Evolutionary conservation across 1,140 invertebrate species (phyloP).

Genomic region (Meloidogyne exigua): DNA sequence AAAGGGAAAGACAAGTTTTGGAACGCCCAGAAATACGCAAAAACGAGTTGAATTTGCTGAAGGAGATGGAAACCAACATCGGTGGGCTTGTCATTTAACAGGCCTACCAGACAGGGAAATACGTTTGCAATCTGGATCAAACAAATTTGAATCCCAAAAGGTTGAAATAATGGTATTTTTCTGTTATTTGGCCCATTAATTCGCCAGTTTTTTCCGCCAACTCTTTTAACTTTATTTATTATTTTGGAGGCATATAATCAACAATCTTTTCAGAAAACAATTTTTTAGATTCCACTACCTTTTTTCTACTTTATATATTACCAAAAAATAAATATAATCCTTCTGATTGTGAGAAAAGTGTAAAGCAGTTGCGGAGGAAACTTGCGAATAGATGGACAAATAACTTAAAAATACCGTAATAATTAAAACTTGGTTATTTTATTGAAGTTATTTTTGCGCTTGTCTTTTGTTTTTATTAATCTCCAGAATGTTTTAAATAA

Average conservation of each 20-base stretch:
- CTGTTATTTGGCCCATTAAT: too few species aligned
- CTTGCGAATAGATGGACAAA: too few species aligned
- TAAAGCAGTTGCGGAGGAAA: too few species aligned
- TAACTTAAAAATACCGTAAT: too few species aligned
- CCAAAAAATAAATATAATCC: too few species aligned
- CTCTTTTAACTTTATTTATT: too few species aligned
- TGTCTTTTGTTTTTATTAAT: not conserved
- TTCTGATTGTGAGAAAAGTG: too few species aligned
- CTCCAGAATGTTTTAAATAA: not conserved
- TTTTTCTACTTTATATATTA: too few species aligned
- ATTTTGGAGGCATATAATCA: too few species aligned
- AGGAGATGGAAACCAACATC: constrained; percentile 33
- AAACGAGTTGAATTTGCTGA: constrained; percentile 56
- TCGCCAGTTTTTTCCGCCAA: too few species aligned
- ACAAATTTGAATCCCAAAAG: constrained; percentile 53
- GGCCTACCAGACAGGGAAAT: constrained; percentile 41
- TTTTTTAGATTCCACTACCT: too few species aligned
- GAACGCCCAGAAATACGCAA: constrained; percentile 60
- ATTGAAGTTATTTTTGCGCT: not conserved
- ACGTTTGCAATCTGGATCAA: constrained; percentile 49
- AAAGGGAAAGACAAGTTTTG: constrained; percentile 61
- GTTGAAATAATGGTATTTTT: constrained; percentile 28
- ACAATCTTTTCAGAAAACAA: too few species aligned
- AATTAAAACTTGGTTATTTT: not conserved
- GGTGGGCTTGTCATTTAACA: constrained; percentile 30